phyloP scores from a whole-genome alignment of 2,888 invertebrate genomes.

The Unio delphinus region DNA sequence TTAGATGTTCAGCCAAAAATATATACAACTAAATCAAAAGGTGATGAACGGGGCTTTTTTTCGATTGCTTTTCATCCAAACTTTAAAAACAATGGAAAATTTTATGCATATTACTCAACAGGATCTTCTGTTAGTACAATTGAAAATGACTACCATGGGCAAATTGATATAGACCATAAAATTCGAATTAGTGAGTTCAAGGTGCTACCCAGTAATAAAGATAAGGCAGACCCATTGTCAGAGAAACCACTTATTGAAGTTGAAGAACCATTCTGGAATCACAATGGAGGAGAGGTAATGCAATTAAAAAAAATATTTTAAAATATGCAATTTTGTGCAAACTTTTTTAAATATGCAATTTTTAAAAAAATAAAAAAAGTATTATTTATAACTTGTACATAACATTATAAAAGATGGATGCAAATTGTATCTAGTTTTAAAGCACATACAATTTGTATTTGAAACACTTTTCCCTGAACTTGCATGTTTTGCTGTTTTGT shows the following conservation, averaged over 20 bases:
- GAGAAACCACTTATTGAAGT: constrained; percentile 56
- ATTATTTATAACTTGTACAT: not conserved
- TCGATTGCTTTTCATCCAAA: constrained; percentile 64
- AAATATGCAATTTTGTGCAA: not conserved
- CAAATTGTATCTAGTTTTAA: not conserved
- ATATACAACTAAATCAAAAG: constrained; percentile 31
- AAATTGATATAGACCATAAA: constrained; percentile 29
- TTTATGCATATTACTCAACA: constrained; percentile 63
- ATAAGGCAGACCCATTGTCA: constrained; percentile 41
- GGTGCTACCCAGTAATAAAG: constrained; percentile 37
- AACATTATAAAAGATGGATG: not conserved
- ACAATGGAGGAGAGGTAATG: constrained; percentile 68
- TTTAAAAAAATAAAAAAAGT: not conserved
- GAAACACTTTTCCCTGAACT: not conserved
- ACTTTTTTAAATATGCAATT: too few species aligned
- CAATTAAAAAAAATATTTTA: not conserved
- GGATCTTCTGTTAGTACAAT: constrained; percentile 2
- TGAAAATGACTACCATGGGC: not conserved
- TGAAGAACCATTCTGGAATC: constrained; percentile 62
- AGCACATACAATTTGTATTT: not conserved
- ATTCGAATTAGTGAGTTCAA: constrained; percentile 49
- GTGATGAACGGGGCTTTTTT: constrained; percentile 62
- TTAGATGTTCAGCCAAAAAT: constrained; percentile 46
- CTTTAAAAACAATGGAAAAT: constrained; percentile 52
- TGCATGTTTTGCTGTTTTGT: not conserved